Evolutionary conservation across 2,797 vertebrate genomes (phyloP).

Genomic region (Phyllotis vaccarum): DNA sequence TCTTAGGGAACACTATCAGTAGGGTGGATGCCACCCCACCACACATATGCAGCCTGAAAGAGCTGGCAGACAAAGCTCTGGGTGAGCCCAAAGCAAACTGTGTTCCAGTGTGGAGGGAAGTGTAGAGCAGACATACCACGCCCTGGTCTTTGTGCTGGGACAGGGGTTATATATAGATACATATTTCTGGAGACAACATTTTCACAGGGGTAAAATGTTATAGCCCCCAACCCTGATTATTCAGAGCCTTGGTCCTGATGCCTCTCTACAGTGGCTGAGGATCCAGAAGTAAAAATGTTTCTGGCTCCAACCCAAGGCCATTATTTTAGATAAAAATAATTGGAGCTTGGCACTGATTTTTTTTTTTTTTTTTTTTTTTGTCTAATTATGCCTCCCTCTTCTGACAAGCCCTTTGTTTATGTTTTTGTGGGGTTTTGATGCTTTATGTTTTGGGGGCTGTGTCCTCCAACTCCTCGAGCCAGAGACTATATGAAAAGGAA

Average conservation of each 20-base stretch:
- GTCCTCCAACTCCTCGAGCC: constrained; percentile 64
- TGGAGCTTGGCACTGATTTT: constrained; percentile 43
- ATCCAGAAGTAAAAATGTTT: constrained; percentile 52
- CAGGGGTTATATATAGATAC: background rate
- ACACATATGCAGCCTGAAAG: too few species aligned
- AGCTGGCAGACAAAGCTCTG: background rate
- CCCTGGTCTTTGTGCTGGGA: constrained; percentile 57
- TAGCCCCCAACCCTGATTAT: background rate
- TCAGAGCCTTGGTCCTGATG: background rate
- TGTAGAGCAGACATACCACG: background rate
- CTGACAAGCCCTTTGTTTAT: constrained; percentile 69
- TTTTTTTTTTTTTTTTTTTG: too few species aligned
- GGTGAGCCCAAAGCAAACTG: background rate
- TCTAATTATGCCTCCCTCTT: constrained; percentile 71
- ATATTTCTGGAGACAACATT: background rate
- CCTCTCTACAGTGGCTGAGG: background rate
- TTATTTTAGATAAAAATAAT: constrained; percentile 57
- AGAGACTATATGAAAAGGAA: constrained; percentile 70
- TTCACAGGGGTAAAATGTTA: background rate
- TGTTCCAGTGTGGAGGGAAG: background rate
- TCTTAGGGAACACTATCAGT: too few species aligned
- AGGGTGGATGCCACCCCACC: background rate
- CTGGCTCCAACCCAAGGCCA: constrained; percentile 56
- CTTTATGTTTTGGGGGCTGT: constrained; percentile 14
- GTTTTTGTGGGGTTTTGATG: background rate